These are phyloP conservation scores for Cyclophora punctaria DNA, from an alignment of 2,888 invertebrate species.

Conservation along the genomic window DNA sequence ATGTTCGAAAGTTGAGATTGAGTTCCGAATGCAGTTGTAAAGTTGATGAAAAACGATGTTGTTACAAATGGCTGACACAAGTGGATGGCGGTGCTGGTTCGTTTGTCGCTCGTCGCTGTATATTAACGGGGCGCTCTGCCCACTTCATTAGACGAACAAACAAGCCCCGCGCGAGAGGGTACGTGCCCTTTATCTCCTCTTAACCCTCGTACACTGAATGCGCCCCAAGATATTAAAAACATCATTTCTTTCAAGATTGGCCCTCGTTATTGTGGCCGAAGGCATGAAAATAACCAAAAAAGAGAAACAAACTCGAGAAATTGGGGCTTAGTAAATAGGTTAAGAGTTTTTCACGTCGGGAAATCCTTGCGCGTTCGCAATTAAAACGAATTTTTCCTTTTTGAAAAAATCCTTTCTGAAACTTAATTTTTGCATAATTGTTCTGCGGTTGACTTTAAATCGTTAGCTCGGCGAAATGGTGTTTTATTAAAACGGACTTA, in stretches of 20 bases:
- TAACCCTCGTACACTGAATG: conserved; percentile 34
- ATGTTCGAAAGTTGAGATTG: no score
- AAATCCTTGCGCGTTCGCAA: conserved; percentile 16
- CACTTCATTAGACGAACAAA: conserved; percentile 69
- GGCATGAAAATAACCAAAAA: conserved; percentile 25
- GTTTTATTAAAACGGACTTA: no score
- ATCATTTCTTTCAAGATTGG: conserved; percentile 24
- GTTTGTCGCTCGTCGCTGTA: conserved; percentile 46
- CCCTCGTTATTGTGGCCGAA: conserved; percentile 28
- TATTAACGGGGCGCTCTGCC: conserved; percentile 55
- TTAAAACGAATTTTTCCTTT: conserved; percentile 12
- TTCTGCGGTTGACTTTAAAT: not conserved
- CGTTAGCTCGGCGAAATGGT: no score
- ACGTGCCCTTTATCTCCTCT: conserved; percentile 51
- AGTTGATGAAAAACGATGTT: conserved; percentile 18
- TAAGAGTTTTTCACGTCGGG: conserved; percentile 19
- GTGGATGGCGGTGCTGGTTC: conserved; percentile 24
- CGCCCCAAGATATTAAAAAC: conserved; percentile 30
- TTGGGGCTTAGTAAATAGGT: conserved; percentile 21
- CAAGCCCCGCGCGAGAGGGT: conserved; percentile 43
- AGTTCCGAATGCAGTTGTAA: conserved; percentile 7
- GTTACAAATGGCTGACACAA: conserved; percentile 19
- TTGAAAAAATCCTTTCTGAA: conserved; percentile 10
- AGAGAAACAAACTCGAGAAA: conserved; percentile 28
- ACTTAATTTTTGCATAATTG: conserved; percentile 8